Evolutionary conservation across 2,113 vertebrate species (phyloP), one percentile per base, ranked within the genome.

Genomic region (Ellobius talpinus): DNA sequence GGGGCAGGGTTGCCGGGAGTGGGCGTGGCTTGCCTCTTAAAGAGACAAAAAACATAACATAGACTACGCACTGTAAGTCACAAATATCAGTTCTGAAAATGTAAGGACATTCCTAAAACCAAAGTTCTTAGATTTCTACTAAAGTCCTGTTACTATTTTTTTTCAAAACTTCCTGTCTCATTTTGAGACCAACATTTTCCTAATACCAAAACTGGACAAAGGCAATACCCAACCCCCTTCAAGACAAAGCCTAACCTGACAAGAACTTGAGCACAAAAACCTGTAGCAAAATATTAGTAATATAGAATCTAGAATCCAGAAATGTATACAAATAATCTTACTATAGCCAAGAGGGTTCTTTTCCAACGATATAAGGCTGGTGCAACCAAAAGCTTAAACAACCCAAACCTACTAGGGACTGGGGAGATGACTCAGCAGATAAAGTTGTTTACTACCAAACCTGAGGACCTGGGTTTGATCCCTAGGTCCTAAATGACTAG

Each of bases 1-100:
- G n/a, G n/a, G n/a, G n/a, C n/a, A n/a, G n/a, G n/a, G n/a, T n/a
- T n/a, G n/a, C n/a, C n/a, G n/a, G n/a, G n/a, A n/a, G n/a, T n/a
- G n/a, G n/a, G n/a, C n/a, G n/a, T n/a, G n/a, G n/a, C n/a, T n/a
- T n/a, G n/a, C n/a, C n/a, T n/a, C n/a, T n/a, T n/a, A n/a, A n/a
- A n/a, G n/a, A n/a, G n/a, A n/a, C n/a, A n/a, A n/a, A n/a, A n/a
- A n/a, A n/a, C n/a, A n/a, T n/a, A n/a, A n/a, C n/a, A n/a, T n/a
- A n/a, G 65, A 79, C 81, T 96, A 93, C 77, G 86, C 55, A 45
- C 9, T 70, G 87, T 86, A 73, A 96, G 45, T 78, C 73, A 72
- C 58, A 78, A 73, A 96, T 94, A 96, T 79, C 65, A 91, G 72
- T 96, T 91, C 94, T 91, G 47, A 29, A 73, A 93, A 95, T 92